Evolutionary conservation across 2,888 invertebrate genomes (phyloP), one percentile per base, ranked within the genome.

Genomic region (Thecocarcelia acutangulata): DNA sequence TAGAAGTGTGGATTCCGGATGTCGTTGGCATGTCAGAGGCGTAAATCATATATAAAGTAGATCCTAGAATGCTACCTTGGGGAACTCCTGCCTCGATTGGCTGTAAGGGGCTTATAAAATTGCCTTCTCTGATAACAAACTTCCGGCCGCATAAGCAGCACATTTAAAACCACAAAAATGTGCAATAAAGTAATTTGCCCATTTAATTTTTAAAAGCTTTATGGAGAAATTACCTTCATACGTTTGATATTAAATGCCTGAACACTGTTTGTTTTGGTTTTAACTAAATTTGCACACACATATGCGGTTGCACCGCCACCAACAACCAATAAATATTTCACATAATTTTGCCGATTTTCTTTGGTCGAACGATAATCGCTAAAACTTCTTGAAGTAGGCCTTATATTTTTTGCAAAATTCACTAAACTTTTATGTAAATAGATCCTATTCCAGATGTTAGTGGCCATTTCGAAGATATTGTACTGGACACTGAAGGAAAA

Each of bases 201-300:
- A n/a, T n/a, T 24, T 24, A 24, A 24, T 5, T 24, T 2, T 24
- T 3, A 24, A 24, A 24, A 24, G 24, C 9, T 21, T 15, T 28
- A 19, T 24, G 21, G 1, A 19, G 24, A 13, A 59, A 48, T 80
- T 69, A 85, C 84, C 84, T 90, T 92, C 4, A 85, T 74, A 76
- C 86, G 87, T 87, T 91, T 92, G 61, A 91, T 83, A 86, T 92
- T 92, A 66, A 92, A 90, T 42, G 93, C 93, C 86, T 92, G 89
- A 11, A 93, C 92, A 80, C 90, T 88, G 75, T 84, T 84, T 8
- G 87, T 85, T 85, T 88, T 90, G 13, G 87, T 85, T 85, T 89
- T 90, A 37, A 88, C 84, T 64, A 90, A 89, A 87, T 91, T 92
- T 85, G 91, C 91, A 52, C 90, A 89, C 19, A 91, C 85, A 81